These are phyloP conservation scores for Sus cebifrons DNA, from an alignment of 2,797 vertebrate species.

Conservation along the genomic window DNA sequence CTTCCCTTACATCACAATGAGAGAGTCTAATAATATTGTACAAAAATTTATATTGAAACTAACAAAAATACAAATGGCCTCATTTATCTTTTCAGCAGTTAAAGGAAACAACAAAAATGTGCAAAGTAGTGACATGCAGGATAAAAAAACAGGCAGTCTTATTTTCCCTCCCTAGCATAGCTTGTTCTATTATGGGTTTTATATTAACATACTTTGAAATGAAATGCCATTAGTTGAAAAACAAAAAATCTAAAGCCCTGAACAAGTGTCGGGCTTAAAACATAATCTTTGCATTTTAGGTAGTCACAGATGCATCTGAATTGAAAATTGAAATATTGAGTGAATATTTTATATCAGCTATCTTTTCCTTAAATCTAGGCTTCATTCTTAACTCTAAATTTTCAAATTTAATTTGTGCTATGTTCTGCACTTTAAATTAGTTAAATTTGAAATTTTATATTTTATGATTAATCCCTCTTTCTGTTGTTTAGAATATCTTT, in stretches of 20 bases:
- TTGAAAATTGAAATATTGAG: conserved; percentile 18
- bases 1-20: conserved; percentile 55
- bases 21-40: conserved; percentile 23
- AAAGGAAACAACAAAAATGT: conserved; percentile 61
- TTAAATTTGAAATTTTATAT: conserved; percentile 19
- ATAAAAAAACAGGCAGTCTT: conserved; percentile 6
- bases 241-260: background rate
- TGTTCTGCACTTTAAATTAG: conserved; percentile 33
- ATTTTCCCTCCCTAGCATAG: background rate
- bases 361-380: conserved; percentile 33
- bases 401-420: conserved; percentile 31
- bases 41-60: conserved; percentile 33
- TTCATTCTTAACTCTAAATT: conserved; percentile 46
- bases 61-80: conserved; percentile 50
- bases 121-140: background rate
- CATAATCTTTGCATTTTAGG: background rate
- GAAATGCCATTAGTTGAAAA: conserved; percentile 62
- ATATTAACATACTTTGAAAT: conserved; percentile 52
- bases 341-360: conserved; percentile 38
- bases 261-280: background rate
- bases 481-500: conserved; percentile 41
- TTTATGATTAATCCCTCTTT: conserved; percentile 38
- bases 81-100: conserved; percentile 65
- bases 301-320: background rate
- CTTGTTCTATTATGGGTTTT: conserved; percentile 40